These are phyloP conservation scores for Hylaea fasciaria DNA, from an alignment of 2,888 invertebrate genomes.

Conservation along the genomic window DNA sequence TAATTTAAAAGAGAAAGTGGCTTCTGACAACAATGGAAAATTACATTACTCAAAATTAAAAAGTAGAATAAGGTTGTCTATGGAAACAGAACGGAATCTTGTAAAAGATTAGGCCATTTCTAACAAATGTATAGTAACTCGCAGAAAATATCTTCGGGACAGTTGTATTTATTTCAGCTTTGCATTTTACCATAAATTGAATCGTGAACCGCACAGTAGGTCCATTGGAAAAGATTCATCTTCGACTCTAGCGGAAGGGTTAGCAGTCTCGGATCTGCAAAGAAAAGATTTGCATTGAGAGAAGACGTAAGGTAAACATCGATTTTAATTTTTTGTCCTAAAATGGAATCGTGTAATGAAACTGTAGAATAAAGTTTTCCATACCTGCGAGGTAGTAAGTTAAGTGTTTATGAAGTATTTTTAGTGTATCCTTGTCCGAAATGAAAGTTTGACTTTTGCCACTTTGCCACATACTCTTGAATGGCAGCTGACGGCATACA, in stretches of 20 bases:
- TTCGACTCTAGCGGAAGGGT: constrained; percentile 80
- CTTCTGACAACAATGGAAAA: constrained; percentile 64
- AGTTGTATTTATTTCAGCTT: constrained; percentile 85
- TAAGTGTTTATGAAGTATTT: constrained; percentile 81
- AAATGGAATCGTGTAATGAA: constrained; percentile 70
- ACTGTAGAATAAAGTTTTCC: constrained; percentile 56
- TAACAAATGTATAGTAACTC: constrained; percentile 86
- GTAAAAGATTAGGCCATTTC: constrained; percentile 86
- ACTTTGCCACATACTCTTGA: constrained; percentile 86
- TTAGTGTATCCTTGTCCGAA: constrained; percentile 84
- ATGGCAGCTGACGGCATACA: constrained; percentile 84
- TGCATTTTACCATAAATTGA: constrained; percentile 84
- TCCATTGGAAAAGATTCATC: constrained; percentile 79
- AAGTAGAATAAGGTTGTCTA: constrained; percentile 76
- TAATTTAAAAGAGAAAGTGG: constrained; percentile 43
- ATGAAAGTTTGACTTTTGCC: constrained; percentile 86
- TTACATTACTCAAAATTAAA: constrained; percentile 74
- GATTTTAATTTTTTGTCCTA: constrained; percentile 81
- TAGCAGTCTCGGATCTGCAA: constrained; percentile 83
- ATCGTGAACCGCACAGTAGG: constrained; percentile 80
- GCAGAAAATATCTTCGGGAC: constrained; percentile 85
- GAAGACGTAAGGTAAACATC: constrained; percentile 86
- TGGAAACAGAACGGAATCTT: constrained; percentile 85
- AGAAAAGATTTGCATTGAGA: constrained; percentile 84
- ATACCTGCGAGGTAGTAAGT: constrained; percentile 58